Percentiles rank a stretch among this genome's conserved stretches.
phyloP scores from a whole-genome alignment of 1,140 invertebrate genomes.

The Drosophila mauritiana region DNA sequence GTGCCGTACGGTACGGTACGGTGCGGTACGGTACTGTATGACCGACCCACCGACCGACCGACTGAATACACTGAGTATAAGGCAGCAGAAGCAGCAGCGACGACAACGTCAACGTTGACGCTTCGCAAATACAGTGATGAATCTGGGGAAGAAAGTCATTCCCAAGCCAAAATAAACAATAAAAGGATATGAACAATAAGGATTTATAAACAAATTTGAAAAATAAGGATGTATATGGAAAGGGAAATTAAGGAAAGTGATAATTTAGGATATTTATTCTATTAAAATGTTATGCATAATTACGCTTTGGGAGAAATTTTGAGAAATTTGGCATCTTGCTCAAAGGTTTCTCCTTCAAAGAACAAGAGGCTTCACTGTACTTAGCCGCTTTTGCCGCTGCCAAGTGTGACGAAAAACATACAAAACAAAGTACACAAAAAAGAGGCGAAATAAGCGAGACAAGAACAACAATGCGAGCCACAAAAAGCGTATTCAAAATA shows the following conservation, averaged over 20 bases:
- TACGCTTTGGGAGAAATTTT: no score
- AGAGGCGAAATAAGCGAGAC: conserved; percentile 45
- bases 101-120: conserved; percentile 44
- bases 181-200: not conserved
- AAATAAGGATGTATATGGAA: not conserved
- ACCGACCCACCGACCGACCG: conserved; percentile 59
- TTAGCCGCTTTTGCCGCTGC: conserved; percentile 55
- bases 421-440: conserved; percentile 80
- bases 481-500: conserved; percentile 81
- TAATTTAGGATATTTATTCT: no score
- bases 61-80: conserved; percentile 42
- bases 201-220: not conserved
- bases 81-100: conserved; percentile 11
- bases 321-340: no score
- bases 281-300: no score
- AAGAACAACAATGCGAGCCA: conserved; percentile 59
- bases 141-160: not conserved
- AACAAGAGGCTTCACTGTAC: conserved; percentile 17
- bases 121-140: conserved; percentile 68
- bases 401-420: conserved; percentile 82
- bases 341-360: not conserved
- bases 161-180: not conserved
- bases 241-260: no score
- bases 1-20: conserved; percentile 4
- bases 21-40: conserved; percentile 12